Evolutionary conservation across 2,797 vertebrate species (phyloP), one percentile per base, ranked within the genome.

Genomic region (Sphaeramia orbicularis): DNA sequence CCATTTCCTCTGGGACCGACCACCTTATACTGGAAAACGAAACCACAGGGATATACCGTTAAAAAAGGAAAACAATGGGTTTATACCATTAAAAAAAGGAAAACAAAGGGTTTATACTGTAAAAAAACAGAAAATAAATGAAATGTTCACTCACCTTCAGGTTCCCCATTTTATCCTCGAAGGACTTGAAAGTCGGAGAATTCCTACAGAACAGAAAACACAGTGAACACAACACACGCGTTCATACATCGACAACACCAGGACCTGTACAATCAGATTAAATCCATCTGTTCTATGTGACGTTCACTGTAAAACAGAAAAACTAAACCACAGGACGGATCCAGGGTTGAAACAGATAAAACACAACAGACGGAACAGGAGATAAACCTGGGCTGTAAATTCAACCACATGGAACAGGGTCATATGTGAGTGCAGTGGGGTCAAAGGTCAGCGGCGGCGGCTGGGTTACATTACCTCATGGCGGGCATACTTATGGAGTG

Each of bases 141-240:
- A n/a, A n/a, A n/a, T n/a, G 41, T n/a, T 50, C 1, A 10, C 71
- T 94, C 93, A 99, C 98, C 96, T 99, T 99, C 82, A 98, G 92
- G 91, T 95, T 98, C 58, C 94, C 98, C 73, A 99, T 92, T 85
- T 94, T 95, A 75, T 99, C 97, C 86, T 99, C 97, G 75, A 99
- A 98, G 0, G 98, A 98, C 91, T 98, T 99, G 94, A 99, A 99
- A 70, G 97, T 97, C 0, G 96, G 80, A 18, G 97, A 99, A 90
- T 98, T 99, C 92, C 98, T 99, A 89, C 30, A 11, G 49, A 66
- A 64, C 35, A 69, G 30, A 87, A 24, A 32, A 63, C 6, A 30
- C 2, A 1, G 19, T 1, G 36, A 55, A 11, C 63, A 4, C 24
- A 30, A 57, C 6, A 51, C 11, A 38, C 3, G 9, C 0, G 7